Evolutionary conservation across 1,140 invertebrate species (phyloP).

Genomic region (Drosophila sproati): DNA sequence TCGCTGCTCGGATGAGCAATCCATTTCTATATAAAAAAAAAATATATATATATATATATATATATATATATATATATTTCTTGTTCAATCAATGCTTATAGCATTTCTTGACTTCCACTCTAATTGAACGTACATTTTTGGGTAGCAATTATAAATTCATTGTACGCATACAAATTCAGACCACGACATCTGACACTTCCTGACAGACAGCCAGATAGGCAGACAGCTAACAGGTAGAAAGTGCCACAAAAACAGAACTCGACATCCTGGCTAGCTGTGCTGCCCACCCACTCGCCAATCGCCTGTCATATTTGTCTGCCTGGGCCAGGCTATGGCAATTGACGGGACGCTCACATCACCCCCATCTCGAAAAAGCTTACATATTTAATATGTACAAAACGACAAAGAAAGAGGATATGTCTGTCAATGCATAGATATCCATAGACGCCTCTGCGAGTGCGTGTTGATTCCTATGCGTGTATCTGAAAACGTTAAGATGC

Average conservation of each 20-base stretch:
- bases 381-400: not conserved
- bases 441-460: not conserved
- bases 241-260: not conserved
- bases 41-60: no score
- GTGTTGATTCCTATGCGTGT: not conserved
- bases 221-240: not conserved
- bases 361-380: not conserved
- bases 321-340: conserved; percentile 10
- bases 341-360: not conserved
- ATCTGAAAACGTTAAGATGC: no score
- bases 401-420: not conserved
- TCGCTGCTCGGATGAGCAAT: not conserved
- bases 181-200: conserved; percentile 28
- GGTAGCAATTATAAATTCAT: conserved; percentile 31
- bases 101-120: conserved; percentile 2
- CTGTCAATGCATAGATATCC: not conserved
- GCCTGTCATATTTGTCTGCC: conserved; percentile 8
- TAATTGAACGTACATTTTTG: conserved; percentile 7
- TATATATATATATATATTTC: not conserved
- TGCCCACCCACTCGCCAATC: not conserved
- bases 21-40: not conserved
- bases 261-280: conserved; percentile 1
- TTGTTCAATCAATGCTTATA: not conserved
- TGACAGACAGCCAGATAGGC: conserved; percentile 13
- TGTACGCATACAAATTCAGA: conserved; percentile 9